Evolutionary conservation across 2,113 vertebrate species (phyloP).

Genomic region (Vidua macroura): DNA sequence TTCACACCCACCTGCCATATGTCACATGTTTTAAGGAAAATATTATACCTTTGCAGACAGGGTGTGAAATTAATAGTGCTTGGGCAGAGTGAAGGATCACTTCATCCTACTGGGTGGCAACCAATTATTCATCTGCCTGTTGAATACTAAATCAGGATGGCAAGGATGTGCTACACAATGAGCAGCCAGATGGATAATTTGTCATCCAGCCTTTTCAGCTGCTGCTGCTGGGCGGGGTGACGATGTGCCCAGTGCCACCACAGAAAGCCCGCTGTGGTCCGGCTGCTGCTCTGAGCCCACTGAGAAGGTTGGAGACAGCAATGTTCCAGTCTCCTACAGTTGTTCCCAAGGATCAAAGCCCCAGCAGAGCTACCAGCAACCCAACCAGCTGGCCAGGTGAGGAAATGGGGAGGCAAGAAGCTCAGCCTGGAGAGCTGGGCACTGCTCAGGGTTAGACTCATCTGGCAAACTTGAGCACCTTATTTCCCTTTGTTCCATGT

Average conservation of each 20-base stretch:
- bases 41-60: constrained; percentile 46
- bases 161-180: constrained; percentile 37
- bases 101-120: constrained; percentile 48
- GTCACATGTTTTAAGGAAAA: constrained; percentile 43
- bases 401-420: neutral
- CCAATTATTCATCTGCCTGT: constrained; percentile 67
- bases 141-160: constrained; percentile 63
- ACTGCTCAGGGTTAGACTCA: neutral
- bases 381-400: neutral
- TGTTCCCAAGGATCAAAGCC: neutral
- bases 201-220: constrained; percentile 42
- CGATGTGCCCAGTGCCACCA: neutral
- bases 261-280: neutral
- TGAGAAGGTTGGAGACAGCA: neutral
- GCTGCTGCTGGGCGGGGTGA: neutral
- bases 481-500: neutral
- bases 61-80: constrained; percentile 52
- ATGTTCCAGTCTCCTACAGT: neutral
- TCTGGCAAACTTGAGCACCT: neutral
- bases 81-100: constrained; percentile 63
- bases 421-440: neutral
- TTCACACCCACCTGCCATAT: neutral
- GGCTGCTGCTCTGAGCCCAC: neutral
- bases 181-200: constrained; percentile 56
- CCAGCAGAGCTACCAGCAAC: neutral